phyloP scores from a whole-genome alignment of 2,888 invertebrate species.

The Zhuqinia jingwanae region DNA sequence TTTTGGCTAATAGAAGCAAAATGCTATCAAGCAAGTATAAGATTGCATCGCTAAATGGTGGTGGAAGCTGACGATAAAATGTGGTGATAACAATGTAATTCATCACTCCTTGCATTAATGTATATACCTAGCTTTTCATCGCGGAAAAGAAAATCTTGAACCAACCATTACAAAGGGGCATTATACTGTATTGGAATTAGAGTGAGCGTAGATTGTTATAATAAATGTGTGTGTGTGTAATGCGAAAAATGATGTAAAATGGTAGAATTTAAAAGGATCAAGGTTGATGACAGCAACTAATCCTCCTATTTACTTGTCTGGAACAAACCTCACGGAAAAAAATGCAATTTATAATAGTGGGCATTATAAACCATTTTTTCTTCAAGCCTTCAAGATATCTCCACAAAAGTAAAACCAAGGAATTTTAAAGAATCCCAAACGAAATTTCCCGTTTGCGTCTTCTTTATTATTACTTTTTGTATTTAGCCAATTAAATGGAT shows the following conservation, averaged over 20 bases:
- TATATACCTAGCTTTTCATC: not conserved
- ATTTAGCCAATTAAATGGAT: conserved; percentile 9
- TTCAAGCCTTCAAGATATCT: not conserved
- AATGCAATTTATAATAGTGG: conserved; percentile 2
- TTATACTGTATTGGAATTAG: too few relatives aligned
- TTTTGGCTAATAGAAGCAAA: not conserved
- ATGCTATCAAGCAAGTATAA: not conserved
- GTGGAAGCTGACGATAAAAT: not conserved
- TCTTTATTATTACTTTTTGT: not conserved
- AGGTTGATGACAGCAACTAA: conserved; percentile 49
- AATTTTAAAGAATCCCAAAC: not conserved
- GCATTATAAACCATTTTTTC: not conserved
- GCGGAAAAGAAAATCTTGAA: not conserved
- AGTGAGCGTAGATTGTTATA: not conserved
- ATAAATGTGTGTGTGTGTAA: not conserved
- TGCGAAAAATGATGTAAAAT: conserved; percentile 6
- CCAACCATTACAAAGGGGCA: not conserved
- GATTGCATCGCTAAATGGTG: conserved; percentile 26
- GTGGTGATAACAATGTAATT: conserved; percentile 22
- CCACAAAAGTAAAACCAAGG: too few relatives aligned
- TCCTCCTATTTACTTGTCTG: not conserved
- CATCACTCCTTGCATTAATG: conserved; percentile 11
- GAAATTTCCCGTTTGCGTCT: not conserved
- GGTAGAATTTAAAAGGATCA: conserved; percentile 30
- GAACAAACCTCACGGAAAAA: not conserved